Evolutionary conservation across 2,797 vertebrate species (phyloP).

Genomic region (Mormyrops attenuatus): DNA sequence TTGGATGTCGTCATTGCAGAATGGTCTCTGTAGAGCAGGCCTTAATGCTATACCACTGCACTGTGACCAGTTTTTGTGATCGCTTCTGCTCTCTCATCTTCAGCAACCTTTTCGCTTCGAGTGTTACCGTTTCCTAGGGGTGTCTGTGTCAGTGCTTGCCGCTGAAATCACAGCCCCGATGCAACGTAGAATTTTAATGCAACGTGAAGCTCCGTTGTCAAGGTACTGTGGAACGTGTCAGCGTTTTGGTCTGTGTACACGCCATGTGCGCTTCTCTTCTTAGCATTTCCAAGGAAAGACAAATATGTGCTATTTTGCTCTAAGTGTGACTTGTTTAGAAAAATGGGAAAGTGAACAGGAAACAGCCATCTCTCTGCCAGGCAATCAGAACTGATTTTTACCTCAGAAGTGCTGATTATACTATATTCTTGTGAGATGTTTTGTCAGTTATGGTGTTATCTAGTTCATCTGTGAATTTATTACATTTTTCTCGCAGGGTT

Average conservation of each 20-base stretch:
- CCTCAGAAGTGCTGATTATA: constrained; percentile 18
- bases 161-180: neutral
- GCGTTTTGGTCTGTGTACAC: neutral
- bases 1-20: neutral
- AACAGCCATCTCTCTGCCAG: constrained; percentile 1
- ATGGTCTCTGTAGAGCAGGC: constrained; percentile 3
- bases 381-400: constrained; percentile 15
- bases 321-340: neutral
- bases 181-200: neutral
- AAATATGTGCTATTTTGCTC: neutral
- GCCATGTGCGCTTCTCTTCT: neutral
- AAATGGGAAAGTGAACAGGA: constrained; percentile 10
- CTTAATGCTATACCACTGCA: neutral
- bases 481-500: neutral
- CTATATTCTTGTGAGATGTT: constrained; percentile 1
- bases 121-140: neutral
- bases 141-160: neutral
- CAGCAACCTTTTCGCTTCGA: neutral
- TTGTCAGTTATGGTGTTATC: neutral
- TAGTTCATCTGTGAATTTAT: neutral
- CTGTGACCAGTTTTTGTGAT: neutral
- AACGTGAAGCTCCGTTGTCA: neutral
- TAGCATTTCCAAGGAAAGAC: neutral
- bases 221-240: neutral
- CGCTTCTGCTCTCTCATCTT: neutral